Base-by-base conservation (phyloP, 2,888 invertebrate genomes). In the Sceliomorpha sp. region DNA sequence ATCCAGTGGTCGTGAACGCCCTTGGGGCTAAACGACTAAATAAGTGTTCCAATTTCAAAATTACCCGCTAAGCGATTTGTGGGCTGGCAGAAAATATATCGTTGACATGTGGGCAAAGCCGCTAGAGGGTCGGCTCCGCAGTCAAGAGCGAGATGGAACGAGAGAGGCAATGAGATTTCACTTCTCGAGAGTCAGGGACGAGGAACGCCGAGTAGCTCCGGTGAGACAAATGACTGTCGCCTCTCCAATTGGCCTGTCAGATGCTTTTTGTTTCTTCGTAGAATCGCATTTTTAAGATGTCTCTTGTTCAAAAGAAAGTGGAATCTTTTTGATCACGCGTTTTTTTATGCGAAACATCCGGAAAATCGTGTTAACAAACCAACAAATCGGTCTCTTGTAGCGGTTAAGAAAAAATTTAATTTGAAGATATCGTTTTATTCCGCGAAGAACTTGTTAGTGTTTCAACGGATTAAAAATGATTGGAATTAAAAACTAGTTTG, bases 41-140 rank as follows among this genome's bases (percentile, higher is more conserved):
- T 86, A 86, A 87, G 88, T 85, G 86, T 85, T 88, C 86, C 86
- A 85, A 86, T 86, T 88, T 85, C 85, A 83, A 83, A 86, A 86
- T 86, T 84, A 81, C 83, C 82, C 85, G 83, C 85, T 85, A 86
- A 87, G 84, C 86, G 86, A 85, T 87, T 87, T 85, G 87, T 85
- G 80, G 82, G 82, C 82, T 79, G 80, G 80, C 81, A 81, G 85
- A 85, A 85, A 85, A 87, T 87, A 86, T 85, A 86, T 85, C 84
- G 87, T 84, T 84, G 86, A 87, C 87, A 87, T 85, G 85, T 80
- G 82, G 78, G 76, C 75, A 63, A 73, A 70, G 68, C 73, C 50
- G 70, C 70, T 76, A 40, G 58, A 48, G 70, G 70, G 68, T 68
- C 45, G 73, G 51, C 69, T 68, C 59, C 47, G 70, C 73, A 73